Evolutionary conservation across 2,797 vertebrate genomes (phyloP).

Genomic region (Sparus aurata): DNA sequence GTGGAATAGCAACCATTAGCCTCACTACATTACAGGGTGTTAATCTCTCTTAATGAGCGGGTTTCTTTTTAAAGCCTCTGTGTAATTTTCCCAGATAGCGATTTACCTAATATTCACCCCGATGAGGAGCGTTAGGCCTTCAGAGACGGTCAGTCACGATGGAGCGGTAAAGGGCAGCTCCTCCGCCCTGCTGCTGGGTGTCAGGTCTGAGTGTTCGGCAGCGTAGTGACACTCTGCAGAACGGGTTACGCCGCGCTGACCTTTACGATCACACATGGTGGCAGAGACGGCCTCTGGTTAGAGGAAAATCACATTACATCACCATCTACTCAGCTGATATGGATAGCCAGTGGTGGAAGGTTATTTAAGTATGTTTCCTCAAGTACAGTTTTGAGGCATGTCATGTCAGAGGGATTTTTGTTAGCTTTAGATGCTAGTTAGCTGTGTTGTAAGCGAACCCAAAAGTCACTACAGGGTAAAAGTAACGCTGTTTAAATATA

Average conservation of each 20-base stretch:
- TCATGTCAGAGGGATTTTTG: background rate
- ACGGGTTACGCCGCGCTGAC: slow-evolving; percentile 55
- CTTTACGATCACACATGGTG: slow-evolving; percentile 48
- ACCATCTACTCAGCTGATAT: background rate
- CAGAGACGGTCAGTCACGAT: slow-evolving; percentile 50
- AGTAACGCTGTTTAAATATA: no score
- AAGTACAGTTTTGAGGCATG: background rate
- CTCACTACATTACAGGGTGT: slow-evolving; percentile 39
- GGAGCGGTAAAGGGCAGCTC: slow-evolving; percentile 64
- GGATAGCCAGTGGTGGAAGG: background rate
- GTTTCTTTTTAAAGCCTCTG: slow-evolving; percentile 40
- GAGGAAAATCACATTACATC: slow-evolving; percentile 10
- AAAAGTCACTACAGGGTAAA: no score
- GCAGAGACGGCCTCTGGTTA: slow-evolving; percentile 15
- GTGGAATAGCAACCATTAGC: slow-evolving; percentile 34
- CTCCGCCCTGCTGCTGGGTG: slow-evolving; percentile 37
- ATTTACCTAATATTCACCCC: slow-evolving; percentile 39
- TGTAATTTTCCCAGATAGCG: slow-evolving; percentile 35
- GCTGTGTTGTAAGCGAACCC: no score
- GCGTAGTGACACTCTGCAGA: slow-evolving; percentile 50
- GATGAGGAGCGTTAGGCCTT: slow-evolving; percentile 31
- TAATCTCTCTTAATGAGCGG: slow-evolving; percentile 61
- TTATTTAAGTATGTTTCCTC: background rate
- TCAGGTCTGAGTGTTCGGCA: slow-evolving; percentile 47
- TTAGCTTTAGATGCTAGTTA: background rate